Evolutionary conservation across 1,140 invertebrate genomes (phyloP), one percentile per base, ranked within the genome.

Genomic region (Melanaphis sacchari): DNA sequence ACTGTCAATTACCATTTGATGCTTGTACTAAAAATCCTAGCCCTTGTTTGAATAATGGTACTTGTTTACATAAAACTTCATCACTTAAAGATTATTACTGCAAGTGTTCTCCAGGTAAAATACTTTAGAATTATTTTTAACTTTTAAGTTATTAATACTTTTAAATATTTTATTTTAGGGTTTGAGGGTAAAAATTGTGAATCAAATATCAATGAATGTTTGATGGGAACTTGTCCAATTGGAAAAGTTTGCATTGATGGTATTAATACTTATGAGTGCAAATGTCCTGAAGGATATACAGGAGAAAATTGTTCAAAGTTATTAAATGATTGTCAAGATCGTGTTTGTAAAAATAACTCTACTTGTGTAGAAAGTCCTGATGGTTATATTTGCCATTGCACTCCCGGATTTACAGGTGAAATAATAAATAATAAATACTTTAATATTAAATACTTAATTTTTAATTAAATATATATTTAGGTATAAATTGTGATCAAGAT

Each of bases 211-310:
- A 97, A 99, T 94, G 98, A 98, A 94, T 99, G 98, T 94, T 96
- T 96, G 7, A 96, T 96, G n/a, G 97, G 97, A 95, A 98, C 98
- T 0, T 99, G 98, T 94, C 96, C 97, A 93, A 98, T 99, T 95
- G 97, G 97, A 0, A 98, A 98, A 31, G 97, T 97, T 21, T 99
- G 98, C 95, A 98, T 99, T 94, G 98, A 99, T 95, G 96, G 97
- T n/a, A 98, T 99, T 2, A 97, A 98, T 95, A 97, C 97, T 26
- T 98, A 98, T 95, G 97, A 98, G 94, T 99, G 99, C 95, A 97
- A 98, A 24, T 99, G 98, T 95, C 97, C 97, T 38, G 96, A 98
- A 49, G 98, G 98, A 1, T 98, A 97, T 94, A 98, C 98, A 0
- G 98, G 98, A 0, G 95, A 97, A 38, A 97, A 98, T 94, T 98